These are phyloP conservation scores for Spinus olivaceus DNA, from an alignment of 2,797 vertebrate species.

Conservation along the genomic window DNA sequence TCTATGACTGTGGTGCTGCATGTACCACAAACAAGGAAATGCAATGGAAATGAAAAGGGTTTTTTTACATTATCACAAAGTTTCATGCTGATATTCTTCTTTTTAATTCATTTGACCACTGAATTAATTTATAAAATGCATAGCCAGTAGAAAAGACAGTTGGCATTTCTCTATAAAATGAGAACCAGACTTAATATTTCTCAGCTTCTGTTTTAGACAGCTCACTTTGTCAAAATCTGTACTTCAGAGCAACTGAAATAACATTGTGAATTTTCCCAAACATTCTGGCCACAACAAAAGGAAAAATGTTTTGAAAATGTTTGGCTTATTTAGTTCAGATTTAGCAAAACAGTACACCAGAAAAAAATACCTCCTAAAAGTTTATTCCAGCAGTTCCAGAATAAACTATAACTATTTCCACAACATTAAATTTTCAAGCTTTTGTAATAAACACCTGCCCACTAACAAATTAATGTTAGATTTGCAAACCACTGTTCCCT, in stretches of 20 bases:
- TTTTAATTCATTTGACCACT: neutral
- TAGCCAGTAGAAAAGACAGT: neutral
- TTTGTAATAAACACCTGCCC: neutral
- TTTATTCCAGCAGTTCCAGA: neutral
- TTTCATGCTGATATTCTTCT: neutral
- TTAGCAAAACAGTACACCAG: neutral
- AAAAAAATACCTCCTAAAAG: neutral
- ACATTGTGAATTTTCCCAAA: neutral
- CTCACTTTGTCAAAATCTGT: neutral
- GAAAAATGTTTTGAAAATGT: neutral
- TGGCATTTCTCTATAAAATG: neutral
- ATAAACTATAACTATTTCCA: neutral
- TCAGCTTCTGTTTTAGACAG: neutral
- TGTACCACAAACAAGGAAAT: neutral
- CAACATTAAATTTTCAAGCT: neutral
- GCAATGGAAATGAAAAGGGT: neutral
- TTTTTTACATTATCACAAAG: neutral
- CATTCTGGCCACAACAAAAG: neutral
- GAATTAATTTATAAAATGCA: neutral
- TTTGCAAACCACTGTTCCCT: neutral
- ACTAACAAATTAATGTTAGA: neutral
- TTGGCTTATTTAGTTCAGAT: neutral
- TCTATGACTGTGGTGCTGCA: neutral
- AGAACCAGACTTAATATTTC: neutral
- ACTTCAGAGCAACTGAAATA: neutral